These are phyloP conservation scores for Ctena decussata DNA, from an alignment of 2,888 invertebrate genomes.

Conservation along the genomic window DNA sequence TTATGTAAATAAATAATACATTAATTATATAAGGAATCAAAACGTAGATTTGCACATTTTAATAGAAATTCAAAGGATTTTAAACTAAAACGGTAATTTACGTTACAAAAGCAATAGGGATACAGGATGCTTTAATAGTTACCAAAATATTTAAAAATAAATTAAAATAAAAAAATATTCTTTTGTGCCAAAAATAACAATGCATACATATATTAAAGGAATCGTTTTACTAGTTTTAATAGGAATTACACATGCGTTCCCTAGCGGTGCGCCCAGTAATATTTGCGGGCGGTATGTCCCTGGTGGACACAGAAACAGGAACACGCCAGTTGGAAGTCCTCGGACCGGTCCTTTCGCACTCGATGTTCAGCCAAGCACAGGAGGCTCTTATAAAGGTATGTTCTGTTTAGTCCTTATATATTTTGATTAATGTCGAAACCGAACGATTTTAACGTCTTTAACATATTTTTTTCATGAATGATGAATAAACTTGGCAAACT, in stretches of 20 bases:
- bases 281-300: constrained; percentile 62
- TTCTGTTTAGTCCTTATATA: no score
- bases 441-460: no score
- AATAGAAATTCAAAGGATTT: neutral
- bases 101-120: neutral
- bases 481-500: no score
- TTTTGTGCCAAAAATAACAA: neutral
- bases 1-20: neutral
- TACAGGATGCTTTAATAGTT: neutral
- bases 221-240: neutral
- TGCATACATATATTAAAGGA: neutral
- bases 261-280: constrained; percentile 52
- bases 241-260: constrained; percentile 31
- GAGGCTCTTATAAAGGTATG: constrained; percentile 47
- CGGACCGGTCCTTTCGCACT: constrained; percentile 49
- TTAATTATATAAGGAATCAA: neutral
- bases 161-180: neutral
- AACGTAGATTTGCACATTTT: neutral
- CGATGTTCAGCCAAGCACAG: constrained; percentile 24
- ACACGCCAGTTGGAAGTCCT: constrained; percentile 45
- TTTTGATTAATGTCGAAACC: no score
- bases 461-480: no score
- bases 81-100: neutral
- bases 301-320: constrained; percentile 51
- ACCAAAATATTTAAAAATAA: neutral